Evolutionary conservation across 2,888 invertebrate genomes (phyloP).

Genomic region (Hirtodrosophila trivittata): DNA sequence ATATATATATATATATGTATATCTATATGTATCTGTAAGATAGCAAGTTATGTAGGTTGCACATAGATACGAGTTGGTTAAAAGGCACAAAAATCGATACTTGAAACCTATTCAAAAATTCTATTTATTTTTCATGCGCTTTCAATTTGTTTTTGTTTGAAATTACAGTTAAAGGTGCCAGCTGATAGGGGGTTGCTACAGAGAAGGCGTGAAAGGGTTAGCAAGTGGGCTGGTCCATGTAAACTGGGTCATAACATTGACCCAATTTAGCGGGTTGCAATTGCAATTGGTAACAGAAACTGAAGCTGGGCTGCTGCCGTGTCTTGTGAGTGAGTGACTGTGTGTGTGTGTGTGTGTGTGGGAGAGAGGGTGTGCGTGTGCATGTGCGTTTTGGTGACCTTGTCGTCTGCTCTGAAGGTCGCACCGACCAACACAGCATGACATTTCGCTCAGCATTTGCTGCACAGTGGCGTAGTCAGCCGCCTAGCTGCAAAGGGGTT

Average conservation of each 20-base stretch:
- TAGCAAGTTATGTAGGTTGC: conserved; percentile 23
- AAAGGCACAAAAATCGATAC: too few species aligned
- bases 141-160: background rate
- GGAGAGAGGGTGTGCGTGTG: background rate
- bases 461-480: background rate
- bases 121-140: too few species aligned
- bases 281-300: conserved; percentile 20
- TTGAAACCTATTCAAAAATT: too few species aligned
- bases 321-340: background rate
- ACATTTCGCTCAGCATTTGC: conserved; percentile 11
- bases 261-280: conserved; percentile 49
- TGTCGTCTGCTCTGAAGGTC: conserved; percentile 50
- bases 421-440: conserved; percentile 30
- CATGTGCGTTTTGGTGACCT: conserved; percentile 43
- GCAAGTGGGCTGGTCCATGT: background rate
- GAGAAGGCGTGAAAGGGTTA: too few species aligned
- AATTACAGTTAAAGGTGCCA: conserved; percentile 8
- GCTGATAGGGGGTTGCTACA: background rate
- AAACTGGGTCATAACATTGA: conserved; percentile 78
- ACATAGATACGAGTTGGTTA: background rate
- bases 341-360: conserved; percentile 3
- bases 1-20: conserved; percentile 20
- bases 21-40: conserved; percentile 11
- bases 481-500: too few species aligned
- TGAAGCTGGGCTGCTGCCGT: conserved; percentile 7